phyloP scores from a whole-genome alignment of 2,113 vertebrate genomes.

The Heliornis fulica region DNA sequence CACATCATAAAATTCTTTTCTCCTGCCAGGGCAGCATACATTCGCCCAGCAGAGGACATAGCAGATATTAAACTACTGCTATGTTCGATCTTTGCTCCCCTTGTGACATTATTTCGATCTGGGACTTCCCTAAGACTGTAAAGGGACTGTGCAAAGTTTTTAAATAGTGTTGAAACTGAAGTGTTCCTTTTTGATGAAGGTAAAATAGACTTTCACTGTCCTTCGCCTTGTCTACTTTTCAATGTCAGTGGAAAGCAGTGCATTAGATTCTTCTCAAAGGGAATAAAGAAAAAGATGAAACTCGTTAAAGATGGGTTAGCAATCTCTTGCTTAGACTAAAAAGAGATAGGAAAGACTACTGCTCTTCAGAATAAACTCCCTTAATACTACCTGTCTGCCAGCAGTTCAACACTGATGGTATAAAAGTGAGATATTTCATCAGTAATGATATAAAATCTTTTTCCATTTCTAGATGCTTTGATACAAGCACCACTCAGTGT shows the following conservation, averaged over 20 bases:
- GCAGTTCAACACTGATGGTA: neutral
- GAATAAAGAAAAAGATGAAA: neutral
- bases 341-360: neutral
- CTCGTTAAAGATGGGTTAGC: neutral
- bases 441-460: neutral
- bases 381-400: neutral
- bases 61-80: neutral
- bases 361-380: neutral
- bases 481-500: neutral
- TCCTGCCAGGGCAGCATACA: neutral
- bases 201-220: neutral
- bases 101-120: neutral
- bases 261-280: neutral
- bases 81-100: neutral
- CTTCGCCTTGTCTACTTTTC: neutral
- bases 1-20: constrained; percentile 9
- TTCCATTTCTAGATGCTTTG: neutral
- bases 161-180: neutral
- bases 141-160: neutral
- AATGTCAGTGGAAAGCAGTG: neutral
- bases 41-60: neutral
- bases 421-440: neutral
- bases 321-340: neutral
- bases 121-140: neutral
- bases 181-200: neutral